Conservation (phyloP, 2,888 invertebrate genomes). For the Meghimatium bilineatum region DNA sequence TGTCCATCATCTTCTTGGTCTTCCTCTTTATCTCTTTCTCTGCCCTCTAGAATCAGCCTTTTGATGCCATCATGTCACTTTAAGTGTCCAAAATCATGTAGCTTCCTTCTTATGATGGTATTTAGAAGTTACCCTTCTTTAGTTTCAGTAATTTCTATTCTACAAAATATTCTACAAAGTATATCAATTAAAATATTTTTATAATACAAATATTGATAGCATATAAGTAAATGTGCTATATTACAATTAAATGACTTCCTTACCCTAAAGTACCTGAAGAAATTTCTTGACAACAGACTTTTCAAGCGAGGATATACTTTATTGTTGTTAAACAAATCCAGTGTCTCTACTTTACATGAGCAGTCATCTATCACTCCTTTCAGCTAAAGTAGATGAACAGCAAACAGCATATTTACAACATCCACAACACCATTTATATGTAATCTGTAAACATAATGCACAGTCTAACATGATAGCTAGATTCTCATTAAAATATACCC, state of each 20-base stretch:
- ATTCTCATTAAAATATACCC: too few relatives aligned
- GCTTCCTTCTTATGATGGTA: too few relatives aligned
- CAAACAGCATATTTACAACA: neutral
- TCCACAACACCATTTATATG: neutral
- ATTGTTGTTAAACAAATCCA: conserved; percentile 96
- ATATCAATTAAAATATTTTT: neutral
- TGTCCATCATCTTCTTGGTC: too few relatives aligned
- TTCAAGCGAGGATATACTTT: conserved; percentile 93
- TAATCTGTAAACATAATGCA: too few relatives aligned
- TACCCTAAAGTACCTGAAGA: conserved; percentile 88
- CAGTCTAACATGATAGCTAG: too few relatives aligned
- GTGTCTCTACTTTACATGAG: conserved; percentile 92
- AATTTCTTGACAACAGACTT: conserved; percentile 92
- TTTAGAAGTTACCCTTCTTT: too few relatives aligned
- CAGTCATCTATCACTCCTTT: conserved; percentile 96
- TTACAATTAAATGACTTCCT: conserved; percentile 40
- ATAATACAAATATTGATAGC: neutral
- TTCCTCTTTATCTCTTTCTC: too few relatives aligned
- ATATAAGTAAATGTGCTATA: neutral
- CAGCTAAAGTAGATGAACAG: conserved; percentile 80
- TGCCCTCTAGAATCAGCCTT: too few relatives aligned
- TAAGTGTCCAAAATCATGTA: too few relatives aligned
- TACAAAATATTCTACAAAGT: neutral
- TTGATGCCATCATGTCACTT: too few relatives aligned
- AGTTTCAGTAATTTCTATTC: too few relatives aligned